These are phyloP conservation scores for Sparus aurata DNA, from an alignment of 2,797 vertebrate genomes.

Conservation along the genomic window DNA sequence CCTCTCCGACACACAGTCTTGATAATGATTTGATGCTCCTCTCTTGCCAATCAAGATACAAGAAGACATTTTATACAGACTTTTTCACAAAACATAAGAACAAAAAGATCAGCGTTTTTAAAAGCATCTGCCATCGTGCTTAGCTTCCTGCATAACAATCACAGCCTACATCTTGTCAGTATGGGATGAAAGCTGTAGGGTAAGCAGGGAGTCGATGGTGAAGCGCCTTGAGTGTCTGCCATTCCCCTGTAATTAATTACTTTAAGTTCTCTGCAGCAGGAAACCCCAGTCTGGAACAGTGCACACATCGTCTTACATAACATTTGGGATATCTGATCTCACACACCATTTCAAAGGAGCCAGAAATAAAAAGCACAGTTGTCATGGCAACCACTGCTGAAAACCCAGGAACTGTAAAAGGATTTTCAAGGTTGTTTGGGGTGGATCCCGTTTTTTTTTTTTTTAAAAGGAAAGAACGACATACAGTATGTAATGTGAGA, in stretches of 20 bases:
- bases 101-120: conserved; percentile 34
- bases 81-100: conserved; percentile 12
- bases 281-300: conserved; percentile 83
- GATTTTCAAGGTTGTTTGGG: conserved; percentile 83
- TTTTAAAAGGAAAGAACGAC: conserved; percentile 4
- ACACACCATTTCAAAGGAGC: conserved; percentile 82
- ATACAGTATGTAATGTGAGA: conserved; percentile 54
- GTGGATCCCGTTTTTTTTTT: conserved; percentile 66
- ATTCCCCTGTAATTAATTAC: conserved; percentile 75
- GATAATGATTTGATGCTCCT: neutral
- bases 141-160: conserved; percentile 39
- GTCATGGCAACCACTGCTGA: conserved; percentile 85
- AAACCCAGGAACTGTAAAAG: conserved; percentile 78
- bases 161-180: conserved; percentile 30
- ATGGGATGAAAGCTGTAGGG: conserved; percentile 45
- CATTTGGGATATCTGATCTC: conserved; percentile 79
- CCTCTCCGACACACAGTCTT: neutral
- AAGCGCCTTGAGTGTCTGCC: conserved; percentile 42
- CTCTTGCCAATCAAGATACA: neutral
- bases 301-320: conserved; percentile 83
- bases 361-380: conserved; percentile 86
- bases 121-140: conserved; percentile 33
- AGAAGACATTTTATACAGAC: neutral
- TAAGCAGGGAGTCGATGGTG: conserved; percentile 39
- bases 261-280: conserved; percentile 76